phyloP scores from a whole-genome alignment of 2,797 vertebrate genomes.

The Hylomyscus alleni region DNA sequence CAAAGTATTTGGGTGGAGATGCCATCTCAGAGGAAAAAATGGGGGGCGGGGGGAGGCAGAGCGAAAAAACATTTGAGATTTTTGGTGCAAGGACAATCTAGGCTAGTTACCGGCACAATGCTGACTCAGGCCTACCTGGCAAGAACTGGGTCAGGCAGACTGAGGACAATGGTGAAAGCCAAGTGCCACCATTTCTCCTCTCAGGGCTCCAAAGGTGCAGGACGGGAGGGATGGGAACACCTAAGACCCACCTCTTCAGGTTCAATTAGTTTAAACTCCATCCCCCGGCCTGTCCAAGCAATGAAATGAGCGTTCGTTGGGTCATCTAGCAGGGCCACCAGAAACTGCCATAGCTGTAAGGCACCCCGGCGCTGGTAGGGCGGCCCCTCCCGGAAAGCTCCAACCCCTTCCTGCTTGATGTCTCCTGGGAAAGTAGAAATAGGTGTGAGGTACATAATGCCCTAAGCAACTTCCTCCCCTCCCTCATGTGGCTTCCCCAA shows the following conservation, averaged over 20 bases:
- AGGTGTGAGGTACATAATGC: not conserved
- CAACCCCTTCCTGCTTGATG: slow-evolving; percentile 94
- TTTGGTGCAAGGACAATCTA: not conserved
- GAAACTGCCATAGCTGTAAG: slow-evolving; percentile 98
- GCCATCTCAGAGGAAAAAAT: not conserved
- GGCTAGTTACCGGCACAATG: not conserved
- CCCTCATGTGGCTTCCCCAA: not conserved
- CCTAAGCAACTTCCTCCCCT: not conserved
- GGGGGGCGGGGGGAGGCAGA: not conserved
- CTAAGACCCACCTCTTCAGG: slow-evolving; percentile 94
- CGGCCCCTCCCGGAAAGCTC: slow-evolving; percentile 93
- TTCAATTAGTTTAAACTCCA: slow-evolving; percentile 99
- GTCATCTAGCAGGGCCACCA: slow-evolving; percentile 96
- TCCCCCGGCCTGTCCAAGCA: slow-evolving; percentile 98
- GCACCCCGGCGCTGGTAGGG: slow-evolving; percentile 97
- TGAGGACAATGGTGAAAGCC: not conserved
- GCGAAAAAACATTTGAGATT: slow-evolving; percentile 18
- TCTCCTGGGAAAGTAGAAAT: slow-evolving; percentile 89
- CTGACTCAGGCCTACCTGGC: not conserved
- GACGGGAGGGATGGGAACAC: not conserved
- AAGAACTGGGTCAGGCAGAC: not conserved
- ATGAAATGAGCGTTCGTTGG: slow-evolving; percentile 97
- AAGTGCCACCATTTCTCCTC: not conserved
- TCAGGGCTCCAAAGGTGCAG: not conserved
- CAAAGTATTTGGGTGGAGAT: not conserved